Evolutionary conservation across 2,113 vertebrate genomes (phyloP).

Genomic region (Passer montanus): DNA sequence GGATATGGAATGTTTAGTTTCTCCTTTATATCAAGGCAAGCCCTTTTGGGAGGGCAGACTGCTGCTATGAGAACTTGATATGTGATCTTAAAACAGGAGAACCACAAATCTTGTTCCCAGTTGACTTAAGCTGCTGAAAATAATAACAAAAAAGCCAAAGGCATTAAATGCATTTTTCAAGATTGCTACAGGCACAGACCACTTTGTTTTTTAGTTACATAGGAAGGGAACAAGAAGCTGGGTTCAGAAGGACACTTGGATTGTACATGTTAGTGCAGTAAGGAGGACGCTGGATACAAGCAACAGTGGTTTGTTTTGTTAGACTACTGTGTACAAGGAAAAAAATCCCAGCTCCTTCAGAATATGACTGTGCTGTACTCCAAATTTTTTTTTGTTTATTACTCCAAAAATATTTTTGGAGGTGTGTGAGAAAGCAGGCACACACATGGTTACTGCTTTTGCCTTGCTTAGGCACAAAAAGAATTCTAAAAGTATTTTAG

Average conservation of each 20-base stretch:
- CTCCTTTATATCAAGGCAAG: constrained; percentile 25
- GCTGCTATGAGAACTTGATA: constrained; percentile 19
- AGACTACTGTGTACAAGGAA: not conserved
- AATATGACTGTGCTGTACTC: constrained; percentile 19
- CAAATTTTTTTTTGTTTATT: not conserved
- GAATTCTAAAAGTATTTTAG: not conserved
- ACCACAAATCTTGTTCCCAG: constrained; percentile 36
- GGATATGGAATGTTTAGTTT: constrained; percentile 46
- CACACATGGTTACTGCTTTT: not conserved
- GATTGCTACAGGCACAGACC: constrained; percentile 29
- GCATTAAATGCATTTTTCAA: constrained; percentile 65
- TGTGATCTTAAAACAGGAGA: constrained; percentile 41
- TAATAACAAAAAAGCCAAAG: constrained; percentile 29
- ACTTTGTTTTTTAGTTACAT: constrained; percentile 33
- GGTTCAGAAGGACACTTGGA: not conserved
- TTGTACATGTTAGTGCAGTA: not conserved
- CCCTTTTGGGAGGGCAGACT: constrained; percentile 2
- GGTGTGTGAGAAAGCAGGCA: constrained; percentile 24
- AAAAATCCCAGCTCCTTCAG: not conserved
- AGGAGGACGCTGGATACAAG: not conserved
- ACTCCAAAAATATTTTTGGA: constrained; percentile 23
- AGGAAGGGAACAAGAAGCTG: not conserved
- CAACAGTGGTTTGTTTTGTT: not conserved
- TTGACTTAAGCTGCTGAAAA: constrained; percentile 54
- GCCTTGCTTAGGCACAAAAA: constrained; percentile 10